Conservation (phyloP, 1,140 invertebrate genomes). For the Lepeophtheirus salmonis region DNA sequence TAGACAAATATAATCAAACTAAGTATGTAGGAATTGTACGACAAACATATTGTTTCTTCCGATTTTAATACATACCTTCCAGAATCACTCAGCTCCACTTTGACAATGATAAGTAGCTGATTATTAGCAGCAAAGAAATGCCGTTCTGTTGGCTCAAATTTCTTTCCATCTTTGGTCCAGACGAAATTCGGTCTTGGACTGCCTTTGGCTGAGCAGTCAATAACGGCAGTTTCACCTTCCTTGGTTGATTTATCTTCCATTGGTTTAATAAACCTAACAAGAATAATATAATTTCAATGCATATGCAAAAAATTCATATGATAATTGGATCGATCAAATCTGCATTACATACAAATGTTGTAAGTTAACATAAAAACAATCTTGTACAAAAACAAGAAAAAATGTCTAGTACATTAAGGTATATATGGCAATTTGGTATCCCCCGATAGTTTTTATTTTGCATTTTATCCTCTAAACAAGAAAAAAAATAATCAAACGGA, state of each 20-base stretch:
- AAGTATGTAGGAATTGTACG: background rate
- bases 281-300: background rate
- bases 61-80: conserved; percentile 38
- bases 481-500: too few relatives aligned
- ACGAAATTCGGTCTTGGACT: conserved; percentile 64
- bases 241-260: conserved; percentile 53
- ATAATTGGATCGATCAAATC: background rate
- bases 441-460: too few relatives aligned
- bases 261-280: conserved; percentile 43
- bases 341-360: too few relatives aligned
- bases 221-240: conserved; percentile 53
- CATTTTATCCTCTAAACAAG: too few relatives aligned
- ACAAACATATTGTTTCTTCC: too few relatives aligned
- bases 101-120: conserved; percentile 66
- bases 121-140: conserved; percentile 65
- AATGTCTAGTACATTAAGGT: too few relatives aligned
- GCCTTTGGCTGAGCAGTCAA: conserved; percentile 68
- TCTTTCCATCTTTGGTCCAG: conserved; percentile 62
- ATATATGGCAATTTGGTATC: too few relatives aligned
- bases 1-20: background rate
- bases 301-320: background rate
- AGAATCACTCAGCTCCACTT: conserved; percentile 48
- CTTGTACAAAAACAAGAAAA: too few relatives aligned
- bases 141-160: conserved; percentile 39
- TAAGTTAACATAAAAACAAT: too few relatives aligned